phyloP scores from a whole-genome alignment of 2,113 vertebrate species.

The Ctenomys sociabilis region DNA sequence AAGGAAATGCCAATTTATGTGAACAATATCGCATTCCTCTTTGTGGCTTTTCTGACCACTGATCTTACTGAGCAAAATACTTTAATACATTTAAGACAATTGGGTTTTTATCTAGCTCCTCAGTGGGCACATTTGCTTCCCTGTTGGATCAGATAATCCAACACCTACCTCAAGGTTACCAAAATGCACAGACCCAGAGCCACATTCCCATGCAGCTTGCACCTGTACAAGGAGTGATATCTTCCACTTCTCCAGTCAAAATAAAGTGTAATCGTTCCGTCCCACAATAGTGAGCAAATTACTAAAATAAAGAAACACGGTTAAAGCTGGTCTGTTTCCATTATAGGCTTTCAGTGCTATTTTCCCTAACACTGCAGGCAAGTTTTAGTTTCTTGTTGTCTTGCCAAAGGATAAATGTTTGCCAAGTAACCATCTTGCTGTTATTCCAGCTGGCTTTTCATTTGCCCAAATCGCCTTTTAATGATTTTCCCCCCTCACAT shows the following conservation, averaged over 20 bases:
- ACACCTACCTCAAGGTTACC: background rate
- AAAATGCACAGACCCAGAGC: background rate
- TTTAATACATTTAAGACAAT: background rate
- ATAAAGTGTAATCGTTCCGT: background rate
- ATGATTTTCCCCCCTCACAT: background rate
- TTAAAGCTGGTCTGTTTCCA: background rate
- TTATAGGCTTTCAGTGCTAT: background rate
- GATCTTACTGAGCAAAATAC: background rate
- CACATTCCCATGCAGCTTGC: background rate
- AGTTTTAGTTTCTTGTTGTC: slow-evolving; percentile 51
- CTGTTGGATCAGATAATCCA: background rate
- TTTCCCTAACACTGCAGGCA: slow-evolving; percentile 5
- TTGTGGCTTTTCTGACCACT: background rate
- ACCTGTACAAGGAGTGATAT: background rate
- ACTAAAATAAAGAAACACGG: background rate
- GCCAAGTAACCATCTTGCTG: slow-evolving; percentile 19
- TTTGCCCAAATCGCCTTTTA: slow-evolving; percentile 64
- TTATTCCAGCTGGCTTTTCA: slow-evolving; percentile 72
- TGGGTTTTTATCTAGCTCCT: background rate
- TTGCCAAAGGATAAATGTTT: slow-evolving; percentile 59
- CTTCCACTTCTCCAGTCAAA: slow-evolving; percentile 22
- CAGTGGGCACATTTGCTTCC: background rate
- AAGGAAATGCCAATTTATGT: background rate
- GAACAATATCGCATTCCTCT: background rate
- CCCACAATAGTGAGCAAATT: background rate